Evolutionary conservation across 2,113 vertebrate species (phyloP).

Genomic region (Oostethus manadensis): DNA sequence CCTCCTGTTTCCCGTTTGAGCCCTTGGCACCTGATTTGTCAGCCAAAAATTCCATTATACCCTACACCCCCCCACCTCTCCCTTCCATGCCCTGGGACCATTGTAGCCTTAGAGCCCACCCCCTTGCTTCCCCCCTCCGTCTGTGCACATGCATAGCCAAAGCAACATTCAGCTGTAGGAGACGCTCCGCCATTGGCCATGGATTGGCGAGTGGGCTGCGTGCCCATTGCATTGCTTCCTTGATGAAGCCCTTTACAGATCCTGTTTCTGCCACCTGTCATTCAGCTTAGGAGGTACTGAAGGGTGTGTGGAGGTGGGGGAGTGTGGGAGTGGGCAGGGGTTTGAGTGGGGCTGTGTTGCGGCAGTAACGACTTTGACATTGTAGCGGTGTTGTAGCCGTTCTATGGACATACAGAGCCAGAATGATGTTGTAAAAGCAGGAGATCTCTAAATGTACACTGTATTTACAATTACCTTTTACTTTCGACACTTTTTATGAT

Average conservation of each 20-base stretch:
- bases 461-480: background rate
- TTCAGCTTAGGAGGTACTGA: slow-evolving; percentile 58
- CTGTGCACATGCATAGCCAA: slow-evolving; percentile 15
- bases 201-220: slow-evolving; percentile 58
- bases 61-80: slow-evolving; percentile 5
- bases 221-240: slow-evolving; percentile 52
- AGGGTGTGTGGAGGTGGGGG: slow-evolving; percentile 7
- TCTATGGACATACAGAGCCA: background rate
- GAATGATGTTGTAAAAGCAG: background rate
- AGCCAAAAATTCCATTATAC: slow-evolving; percentile 51
- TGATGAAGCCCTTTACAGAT: slow-evolving; percentile 55
- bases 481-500: too few relatives aligned
- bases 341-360: too few relatives aligned
- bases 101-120: slow-evolving; percentile 24
- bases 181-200: slow-evolving; percentile 36
- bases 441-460: background rate
- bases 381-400: background rate
- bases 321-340: too few relatives aligned
- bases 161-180: slow-evolving; percentile 24
- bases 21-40: slow-evolving; percentile 24
- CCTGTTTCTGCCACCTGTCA: slow-evolving; percentile 77
- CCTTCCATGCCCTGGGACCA: slow-evolving; percentile 19
- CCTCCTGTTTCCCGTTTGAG: slow-evolving; percentile 65
- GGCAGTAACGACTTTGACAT: background rate
- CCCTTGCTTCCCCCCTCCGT: slow-evolving; percentile 7